These are phyloP conservation scores for Trissolcus brochymenae DNA, from an alignment of 2,888 invertebrate species.

Conservation along the genomic window DNA sequence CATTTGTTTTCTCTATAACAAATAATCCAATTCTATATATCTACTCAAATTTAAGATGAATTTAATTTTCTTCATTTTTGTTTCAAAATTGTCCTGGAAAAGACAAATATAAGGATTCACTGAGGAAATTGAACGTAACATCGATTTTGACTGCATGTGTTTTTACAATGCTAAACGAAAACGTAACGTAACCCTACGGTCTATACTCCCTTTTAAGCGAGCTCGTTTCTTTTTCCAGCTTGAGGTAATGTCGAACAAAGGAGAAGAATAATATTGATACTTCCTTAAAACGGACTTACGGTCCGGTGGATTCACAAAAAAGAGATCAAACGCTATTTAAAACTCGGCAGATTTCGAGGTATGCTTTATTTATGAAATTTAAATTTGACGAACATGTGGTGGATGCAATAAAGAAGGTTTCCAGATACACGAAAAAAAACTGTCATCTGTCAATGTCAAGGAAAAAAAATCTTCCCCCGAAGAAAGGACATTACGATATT, in stretches of 20 bases:
- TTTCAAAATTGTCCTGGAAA: too few relatives aligned
- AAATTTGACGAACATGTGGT: too few relatives aligned
- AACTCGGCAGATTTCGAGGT: neutral
- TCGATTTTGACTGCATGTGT: constrained; percentile 23
- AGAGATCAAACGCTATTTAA: neutral
- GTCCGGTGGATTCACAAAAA: neutral
- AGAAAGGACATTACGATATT: too few relatives aligned
- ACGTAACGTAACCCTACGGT: constrained; percentile 20
- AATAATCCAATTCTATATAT: too few relatives aligned
- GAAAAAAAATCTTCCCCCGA: too few relatives aligned
- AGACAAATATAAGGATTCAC: too few relatives aligned
- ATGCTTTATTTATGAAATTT: constrained; percentile 3
- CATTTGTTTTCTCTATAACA: too few relatives aligned
- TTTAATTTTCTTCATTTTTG: too few relatives aligned
- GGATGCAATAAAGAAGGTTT: neutral
- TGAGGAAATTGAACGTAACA: neutral
- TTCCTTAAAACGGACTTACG: constrained; percentile 16
- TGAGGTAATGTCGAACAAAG: constrained; percentile 39
- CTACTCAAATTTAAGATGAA: too few relatives aligned
- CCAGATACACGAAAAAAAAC: too few relatives aligned
- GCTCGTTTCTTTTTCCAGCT: constrained; percentile 38
- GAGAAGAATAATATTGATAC: constrained; percentile 41
- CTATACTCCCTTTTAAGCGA: constrained; percentile 43
- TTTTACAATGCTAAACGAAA: constrained; percentile 25
- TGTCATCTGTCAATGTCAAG: too few relatives aligned